Conservation (phyloP, 2,113 vertebrate species). For the Myrmecophaga tridactyla region DNA sequence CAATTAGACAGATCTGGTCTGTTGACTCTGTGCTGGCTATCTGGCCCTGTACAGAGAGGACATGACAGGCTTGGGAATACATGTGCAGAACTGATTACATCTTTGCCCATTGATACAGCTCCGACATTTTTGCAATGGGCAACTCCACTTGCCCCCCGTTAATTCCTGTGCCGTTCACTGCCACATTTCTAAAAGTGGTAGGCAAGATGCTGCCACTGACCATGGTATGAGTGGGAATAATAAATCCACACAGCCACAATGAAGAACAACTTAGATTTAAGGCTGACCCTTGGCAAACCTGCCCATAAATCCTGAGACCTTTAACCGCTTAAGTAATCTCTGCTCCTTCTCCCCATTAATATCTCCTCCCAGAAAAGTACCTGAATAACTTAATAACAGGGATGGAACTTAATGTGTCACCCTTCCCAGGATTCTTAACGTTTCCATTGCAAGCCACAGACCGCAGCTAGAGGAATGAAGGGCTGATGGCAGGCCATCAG, state of each 20-base stretch:
- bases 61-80: neutral
- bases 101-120: neutral
- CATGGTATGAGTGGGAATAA: neutral
- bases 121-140: neutral
- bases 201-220: neutral
- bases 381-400: neutral
- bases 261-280: neutral
- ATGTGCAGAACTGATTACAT: neutral
- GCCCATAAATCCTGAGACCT: neutral
- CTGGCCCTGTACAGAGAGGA: neutral
- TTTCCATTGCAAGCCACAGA: neutral
- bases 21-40: neutral
- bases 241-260: neutral
- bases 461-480: constrained; percentile 3
- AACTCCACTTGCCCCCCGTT: neutral
- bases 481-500: neutral
- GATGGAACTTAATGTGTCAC: neutral
- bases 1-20: constrained; percentile 35
- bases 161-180: neutral
- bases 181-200: neutral
- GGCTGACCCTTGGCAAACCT: neutral
- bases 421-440: neutral
- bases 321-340: neutral
- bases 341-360: neutral
- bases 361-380: neutral